Conservation (phyloP, 2,888 invertebrate species). For the Lithophane socia region DNA sequence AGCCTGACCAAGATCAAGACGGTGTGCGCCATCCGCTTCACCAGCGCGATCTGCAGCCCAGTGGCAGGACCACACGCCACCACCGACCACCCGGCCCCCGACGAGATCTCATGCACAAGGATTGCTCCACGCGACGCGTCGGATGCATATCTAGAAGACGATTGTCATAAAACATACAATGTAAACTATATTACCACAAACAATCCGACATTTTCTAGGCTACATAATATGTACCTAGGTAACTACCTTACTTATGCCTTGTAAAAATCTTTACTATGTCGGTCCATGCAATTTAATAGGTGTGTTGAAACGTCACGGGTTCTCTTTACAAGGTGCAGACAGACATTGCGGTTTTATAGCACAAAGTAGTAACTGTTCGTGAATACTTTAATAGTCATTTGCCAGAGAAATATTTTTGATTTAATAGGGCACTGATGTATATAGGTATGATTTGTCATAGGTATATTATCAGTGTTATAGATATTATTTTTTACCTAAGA, state of each 20-base stretch:
- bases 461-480: neutral
- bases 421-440: neutral
- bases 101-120: constrained; percentile 92
- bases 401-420: neutral
- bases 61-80: constrained; percentile 90
- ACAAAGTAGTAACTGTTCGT: neutral
- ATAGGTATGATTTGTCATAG: neutral
- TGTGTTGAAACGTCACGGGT: neutral
- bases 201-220: neutral
- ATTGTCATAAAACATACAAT: constrained; percentile 12
- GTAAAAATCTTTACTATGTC: neutral
- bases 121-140: constrained; percentile 93
- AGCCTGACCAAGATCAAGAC: constrained; percentile 92
- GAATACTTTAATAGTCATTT: neutral
- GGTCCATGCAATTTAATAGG: neutral
- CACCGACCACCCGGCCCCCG: constrained; percentile 91
- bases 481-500: neutral
- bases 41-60: constrained; percentile 92
- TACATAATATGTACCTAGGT: neutral
- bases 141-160: constrained; percentile 88
- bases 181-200: constrained; percentile 1
- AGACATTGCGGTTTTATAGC: neutral
- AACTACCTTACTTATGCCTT: neutral
- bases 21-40: constrained; percentile 90
- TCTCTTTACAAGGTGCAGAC: neutral